Base-by-base conservation (phyloP, 1,140 invertebrate species). In the Saccostrea glomerata region DNA sequence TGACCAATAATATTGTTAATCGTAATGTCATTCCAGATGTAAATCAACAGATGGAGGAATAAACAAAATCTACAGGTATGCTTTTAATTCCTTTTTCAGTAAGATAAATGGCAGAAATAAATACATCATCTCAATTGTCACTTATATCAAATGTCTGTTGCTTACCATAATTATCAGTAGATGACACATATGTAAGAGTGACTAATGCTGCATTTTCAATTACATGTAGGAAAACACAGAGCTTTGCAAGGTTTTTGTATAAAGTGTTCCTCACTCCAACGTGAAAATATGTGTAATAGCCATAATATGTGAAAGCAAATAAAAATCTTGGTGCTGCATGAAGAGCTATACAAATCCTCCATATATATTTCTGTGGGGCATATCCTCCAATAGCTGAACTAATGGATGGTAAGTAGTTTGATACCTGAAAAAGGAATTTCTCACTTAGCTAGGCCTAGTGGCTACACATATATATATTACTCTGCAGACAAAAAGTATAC, bases 351-450 rank as follows among this genome's bases (percentile, higher is more conserved):
- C 97, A 97, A 92, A 98, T 97, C 92, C 98, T 96, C 98, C 98
- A 99, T 91, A 99, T 96, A 95, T 98, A 98, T 92, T 97, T 96
- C 95, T 98, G 98, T 55, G 98, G 98, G 92, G 97, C 98, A 92
- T 98, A 97, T 36, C 98, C 98, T 88, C 98, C 98, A 93, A 99
- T 98, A 2, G 98, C 98, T 58, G 98, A 97, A 84, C 98, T 99
- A 92, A 99, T 97, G 5, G 98, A 99, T 82, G 98, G 98, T 86
- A 99, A 96, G 91, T 97, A 97, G 95, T 99, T 99, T 87, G 96
- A 96, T 47, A 98, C 97, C 95, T 97, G 96, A 84, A 92, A 91
- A 91, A 91, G 55, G 88, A 85, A 54, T 30, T 23, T 1, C 36
- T 15, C 11, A 73, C 7, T 73, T 30, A 30, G 70, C 36, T 25